These are phyloP conservation scores for Brachionus angularis DNA, from an alignment of 1,140 invertebrate genomes.

Conservation along the genomic window DNA sequence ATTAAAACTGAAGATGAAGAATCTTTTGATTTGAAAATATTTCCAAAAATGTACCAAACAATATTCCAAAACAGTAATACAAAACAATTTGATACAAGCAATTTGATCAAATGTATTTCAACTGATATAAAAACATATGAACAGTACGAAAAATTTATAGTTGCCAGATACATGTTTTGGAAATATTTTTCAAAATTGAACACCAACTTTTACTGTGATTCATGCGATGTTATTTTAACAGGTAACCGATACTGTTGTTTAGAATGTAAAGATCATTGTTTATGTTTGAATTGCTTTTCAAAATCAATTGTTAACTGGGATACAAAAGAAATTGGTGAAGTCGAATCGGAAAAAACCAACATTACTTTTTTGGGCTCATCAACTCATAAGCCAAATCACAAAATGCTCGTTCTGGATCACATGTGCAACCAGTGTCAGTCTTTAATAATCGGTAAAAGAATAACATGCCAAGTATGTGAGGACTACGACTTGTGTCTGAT, in stretches of 20 bases:
- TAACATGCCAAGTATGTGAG: neutral
- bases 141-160: conserved; percentile 35
- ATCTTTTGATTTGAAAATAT: conserved; percentile 38
- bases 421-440: conserved; percentile 32
- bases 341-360: neutral
- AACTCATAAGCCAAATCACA: neutral
- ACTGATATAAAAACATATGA: neutral
- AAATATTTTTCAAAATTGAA: conserved; percentile 40
- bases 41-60: conserved; percentile 24
- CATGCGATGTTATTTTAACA: conserved; percentile 11
- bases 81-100: conserved; percentile 16
- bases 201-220: conserved; percentile 21
- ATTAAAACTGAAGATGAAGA: neutral
- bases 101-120: conserved; percentile 24
- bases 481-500: conserved; percentile 16
- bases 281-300: conserved; percentile 23
- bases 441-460: conserved; percentile 21
- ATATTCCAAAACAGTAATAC: conserved; percentile 17
- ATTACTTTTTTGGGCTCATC: conserved; percentile 1
- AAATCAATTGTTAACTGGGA: neutral
- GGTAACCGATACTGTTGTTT: conserved; percentile 22
- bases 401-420: conserved; percentile 19
- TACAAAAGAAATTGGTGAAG: neutral
- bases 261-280: conserved; percentile 13
- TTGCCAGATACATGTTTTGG: conserved; percentile 43